A percentile compares a stretch with the other conserved stretches of the same genome.
Evolutionary conservation across 2,113 vertebrate species (phyloP).

Genomic region (Pongo abelii): DNA sequence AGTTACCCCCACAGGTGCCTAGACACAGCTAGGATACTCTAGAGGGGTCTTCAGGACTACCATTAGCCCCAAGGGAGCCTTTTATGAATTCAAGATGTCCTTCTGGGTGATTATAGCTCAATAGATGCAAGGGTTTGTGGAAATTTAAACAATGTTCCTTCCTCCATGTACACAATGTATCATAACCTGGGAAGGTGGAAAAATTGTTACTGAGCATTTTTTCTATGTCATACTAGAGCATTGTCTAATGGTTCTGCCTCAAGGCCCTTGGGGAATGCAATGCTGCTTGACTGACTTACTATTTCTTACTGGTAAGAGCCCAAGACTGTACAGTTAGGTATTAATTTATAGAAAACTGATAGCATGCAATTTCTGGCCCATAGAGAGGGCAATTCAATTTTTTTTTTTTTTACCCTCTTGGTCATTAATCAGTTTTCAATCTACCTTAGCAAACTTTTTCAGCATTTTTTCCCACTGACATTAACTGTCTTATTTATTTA

Average conservation of each 20-base stretch:
- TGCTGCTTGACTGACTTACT: not conserved
- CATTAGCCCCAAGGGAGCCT: not conserved
- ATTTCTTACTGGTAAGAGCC: not conserved
- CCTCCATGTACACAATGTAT: not conserved
- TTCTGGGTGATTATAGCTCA: not conserved
- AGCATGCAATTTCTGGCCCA: not conserved
- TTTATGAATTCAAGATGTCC: not conserved
- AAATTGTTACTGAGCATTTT: not conserved
- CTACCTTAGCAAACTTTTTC: not conserved
- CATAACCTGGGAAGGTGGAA: not conserved
- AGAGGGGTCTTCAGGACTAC: not conserved
- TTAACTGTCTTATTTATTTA: not conserved
- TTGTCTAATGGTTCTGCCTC: not conserved
- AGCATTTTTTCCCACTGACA: not conserved
- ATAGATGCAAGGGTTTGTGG: not conserved
- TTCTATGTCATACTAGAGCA: too few species aligned
- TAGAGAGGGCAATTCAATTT: not conserved
- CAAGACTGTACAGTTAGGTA: not conserved
- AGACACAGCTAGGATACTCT: not conserved
- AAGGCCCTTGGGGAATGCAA: not conserved
- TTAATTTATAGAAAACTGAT: not conserved
- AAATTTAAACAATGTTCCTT: not conserved
- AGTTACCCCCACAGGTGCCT: fast-evolving
- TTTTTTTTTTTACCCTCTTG: not conserved
- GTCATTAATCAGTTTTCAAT: not conserved